A percentile compares a stretch with the other conserved stretches of the same genome.
phyloP scores from a whole-genome alignment of 2,797 vertebrate genomes.

The Microchirus variegatus region DNA sequence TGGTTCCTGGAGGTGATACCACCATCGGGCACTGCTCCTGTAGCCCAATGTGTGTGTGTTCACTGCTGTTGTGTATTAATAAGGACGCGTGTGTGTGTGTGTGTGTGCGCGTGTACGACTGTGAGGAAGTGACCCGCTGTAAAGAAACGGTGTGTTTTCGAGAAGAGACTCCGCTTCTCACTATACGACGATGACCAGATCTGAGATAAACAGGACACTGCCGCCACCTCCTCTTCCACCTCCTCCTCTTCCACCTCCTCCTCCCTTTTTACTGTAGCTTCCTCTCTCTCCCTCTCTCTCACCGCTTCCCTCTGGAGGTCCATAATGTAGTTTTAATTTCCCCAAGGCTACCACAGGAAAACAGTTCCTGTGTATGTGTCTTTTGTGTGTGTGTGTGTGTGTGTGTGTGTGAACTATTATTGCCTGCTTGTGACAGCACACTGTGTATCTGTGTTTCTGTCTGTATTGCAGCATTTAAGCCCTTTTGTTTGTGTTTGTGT shows the following conservation, averaged over 20 bases:
- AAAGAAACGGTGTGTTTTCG: too few species aligned
- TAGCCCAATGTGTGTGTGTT: too few species aligned
- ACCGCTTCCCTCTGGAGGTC: constrained; percentile 81
- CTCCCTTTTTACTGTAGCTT: constrained; percentile 31
- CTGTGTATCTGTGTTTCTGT: constrained; percentile 62
- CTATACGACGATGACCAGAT: constrained; percentile 50
- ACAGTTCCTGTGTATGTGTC: constrained; percentile 74
- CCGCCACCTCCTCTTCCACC: constrained; percentile 22
- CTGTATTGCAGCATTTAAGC: constrained; percentile 59
- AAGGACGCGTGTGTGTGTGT: too few species aligned
- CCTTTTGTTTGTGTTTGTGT: constrained; percentile 25
- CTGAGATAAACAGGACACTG: constrained; percentile 77
- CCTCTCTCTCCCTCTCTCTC: constrained; percentile 35
- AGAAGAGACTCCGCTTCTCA: constrained; percentile 25
- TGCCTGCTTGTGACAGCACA: constrained; percentile 65
- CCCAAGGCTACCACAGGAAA: constrained; percentile 85
- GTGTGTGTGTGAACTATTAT: constrained; percentile 62
- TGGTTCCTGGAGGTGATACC: too few species aligned
- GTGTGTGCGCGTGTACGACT: too few species aligned
- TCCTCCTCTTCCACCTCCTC: constrained; percentile 10
- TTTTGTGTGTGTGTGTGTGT: constrained; percentile 59
- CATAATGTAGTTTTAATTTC: constrained; percentile 89
- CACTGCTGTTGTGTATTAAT: too few species aligned
- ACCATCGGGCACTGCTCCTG: too few species aligned
- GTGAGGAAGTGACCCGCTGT: not conserved